phyloP scores from a whole-genome alignment of 2,113 vertebrate genomes.

The Melospiza georgiana region DNA sequence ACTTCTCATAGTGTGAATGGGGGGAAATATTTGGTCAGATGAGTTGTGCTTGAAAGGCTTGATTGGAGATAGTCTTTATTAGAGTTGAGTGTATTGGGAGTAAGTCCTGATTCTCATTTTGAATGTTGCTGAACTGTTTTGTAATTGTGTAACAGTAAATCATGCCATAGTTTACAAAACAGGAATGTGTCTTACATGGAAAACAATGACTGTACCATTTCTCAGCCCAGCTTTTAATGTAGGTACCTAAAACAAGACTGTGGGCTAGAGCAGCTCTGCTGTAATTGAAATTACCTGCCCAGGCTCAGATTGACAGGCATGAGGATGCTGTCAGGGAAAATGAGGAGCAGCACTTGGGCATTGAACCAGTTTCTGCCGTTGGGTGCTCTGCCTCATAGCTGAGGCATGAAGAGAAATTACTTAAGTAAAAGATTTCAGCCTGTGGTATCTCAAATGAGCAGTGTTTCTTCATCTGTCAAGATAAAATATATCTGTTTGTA shows the following conservation, averaged over 20 bases:
- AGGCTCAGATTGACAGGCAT: fast-evolving
- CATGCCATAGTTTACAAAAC: not conserved
- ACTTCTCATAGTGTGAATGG: not conserved
- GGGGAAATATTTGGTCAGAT: not conserved
- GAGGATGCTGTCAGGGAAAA: not conserved
- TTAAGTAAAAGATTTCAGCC: constrained; percentile 5
- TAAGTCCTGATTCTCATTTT: not conserved
- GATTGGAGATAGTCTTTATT: not conserved
- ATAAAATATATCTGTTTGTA: constrained; percentile 31
- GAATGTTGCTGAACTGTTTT: not conserved
- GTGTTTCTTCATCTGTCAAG: constrained; percentile 35
- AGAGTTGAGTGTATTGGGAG: not conserved
- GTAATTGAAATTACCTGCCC: not conserved
- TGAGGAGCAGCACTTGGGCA: not conserved
- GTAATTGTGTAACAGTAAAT: not conserved
- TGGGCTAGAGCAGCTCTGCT: not conserved
- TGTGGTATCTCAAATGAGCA: constrained; percentile 4
- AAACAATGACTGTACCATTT: not conserved
- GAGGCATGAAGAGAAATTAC: not conserved
- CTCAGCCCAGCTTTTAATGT: not conserved
- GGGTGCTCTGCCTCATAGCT: not conserved
- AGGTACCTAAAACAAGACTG: not conserved
- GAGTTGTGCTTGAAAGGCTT: not conserved
- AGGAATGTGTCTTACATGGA: not conserved
- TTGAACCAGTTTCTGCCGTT: not conserved